Evolutionary conservation across 2,113 vertebrate species (phyloP).

Genomic region (Scophthalmus maximus): DNA sequence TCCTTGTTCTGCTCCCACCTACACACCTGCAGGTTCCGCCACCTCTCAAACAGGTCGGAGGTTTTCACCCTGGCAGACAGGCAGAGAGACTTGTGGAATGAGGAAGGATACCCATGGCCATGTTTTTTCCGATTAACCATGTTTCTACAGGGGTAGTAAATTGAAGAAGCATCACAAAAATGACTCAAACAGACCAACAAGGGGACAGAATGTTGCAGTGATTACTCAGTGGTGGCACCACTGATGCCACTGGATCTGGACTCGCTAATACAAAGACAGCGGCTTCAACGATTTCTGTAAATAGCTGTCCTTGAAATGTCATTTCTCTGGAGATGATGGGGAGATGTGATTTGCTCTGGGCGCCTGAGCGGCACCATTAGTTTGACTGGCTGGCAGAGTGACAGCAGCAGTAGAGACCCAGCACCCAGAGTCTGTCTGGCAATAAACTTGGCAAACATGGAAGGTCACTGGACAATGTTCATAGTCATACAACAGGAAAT

Average conservation of each 20-base stretch:
- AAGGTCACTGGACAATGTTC: constrained; percentile 59
- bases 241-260: background rate
- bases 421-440: constrained; percentile 4
- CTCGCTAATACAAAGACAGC: background rate
- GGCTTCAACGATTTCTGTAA: constrained; percentile 45
- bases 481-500: constrained; percentile 23
- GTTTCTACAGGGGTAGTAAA: constrained; percentile 51
- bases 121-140: constrained; percentile 42
- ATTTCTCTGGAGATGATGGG: constrained; percentile 54
- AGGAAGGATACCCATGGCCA: constrained; percentile 43
- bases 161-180: constrained; percentile 35
- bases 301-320: constrained; percentile 76
- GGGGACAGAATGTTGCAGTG: background rate
- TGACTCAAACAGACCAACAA: constrained; percentile 4
- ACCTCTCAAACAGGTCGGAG: constrained; percentile 95
- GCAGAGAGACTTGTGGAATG: constrained; percentile 58
- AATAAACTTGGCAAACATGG: constrained; percentile 11
- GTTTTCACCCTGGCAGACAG: constrained; percentile 91
- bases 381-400: constrained; percentile 34
- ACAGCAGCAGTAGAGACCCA: constrained; percentile 26
- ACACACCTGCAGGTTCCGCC: constrained; percentile 95
- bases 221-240: background rate
- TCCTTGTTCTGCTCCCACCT: constrained; percentile 93
- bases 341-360: constrained; percentile 53
- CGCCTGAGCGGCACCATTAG: constrained; percentile 29